Evolutionary conservation across 2,113 vertebrate genomes (phyloP).

Genomic region (Leptobrachium ailaonicum): DNA sequence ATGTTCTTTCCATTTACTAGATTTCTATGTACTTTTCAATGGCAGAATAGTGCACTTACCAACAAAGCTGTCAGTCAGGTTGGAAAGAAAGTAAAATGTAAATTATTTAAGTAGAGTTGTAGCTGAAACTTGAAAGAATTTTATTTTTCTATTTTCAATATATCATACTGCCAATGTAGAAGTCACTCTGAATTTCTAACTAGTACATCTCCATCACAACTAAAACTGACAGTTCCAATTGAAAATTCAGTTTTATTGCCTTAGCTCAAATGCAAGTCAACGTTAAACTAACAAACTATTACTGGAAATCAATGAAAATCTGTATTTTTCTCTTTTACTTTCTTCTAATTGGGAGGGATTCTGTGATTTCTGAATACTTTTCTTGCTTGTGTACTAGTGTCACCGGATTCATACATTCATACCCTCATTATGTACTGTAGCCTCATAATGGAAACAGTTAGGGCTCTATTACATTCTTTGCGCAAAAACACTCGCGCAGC

Average conservation of each 20-base stretch:
- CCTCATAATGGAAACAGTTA: no score
- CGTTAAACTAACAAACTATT: constrained; percentile 79
- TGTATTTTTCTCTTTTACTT: constrained; percentile 64
- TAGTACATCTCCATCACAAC: constrained; percentile 75
- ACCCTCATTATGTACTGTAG: no score
- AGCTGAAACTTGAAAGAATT: constrained; percentile 79
- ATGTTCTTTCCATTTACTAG: constrained; percentile 62
- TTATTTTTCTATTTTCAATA: constrained; percentile 75
- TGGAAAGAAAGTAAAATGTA: constrained; percentile 77
- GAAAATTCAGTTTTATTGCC: constrained; percentile 83
- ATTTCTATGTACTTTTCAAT: constrained; percentile 58
- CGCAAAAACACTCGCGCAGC: no score
- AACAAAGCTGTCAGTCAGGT: constrained; percentile 75
- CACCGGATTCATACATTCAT: no score
- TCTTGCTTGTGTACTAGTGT: no score
- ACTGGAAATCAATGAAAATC: constrained; percentile 62
- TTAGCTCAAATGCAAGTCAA: constrained; percentile 78
- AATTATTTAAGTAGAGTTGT: constrained; percentile 82
- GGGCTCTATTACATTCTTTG: no score
- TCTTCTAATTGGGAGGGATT: constrained; percentile 49
- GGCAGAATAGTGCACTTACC: constrained; percentile 72
- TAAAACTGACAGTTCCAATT: constrained; percentile 77
- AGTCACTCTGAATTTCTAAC: constrained; percentile 68
- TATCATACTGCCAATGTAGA: constrained; percentile 70
- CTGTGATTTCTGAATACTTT: background rate